phyloP scores from a whole-genome alignment of 1,140 invertebrate genomes.

The Drosophila subobscura region DNA sequence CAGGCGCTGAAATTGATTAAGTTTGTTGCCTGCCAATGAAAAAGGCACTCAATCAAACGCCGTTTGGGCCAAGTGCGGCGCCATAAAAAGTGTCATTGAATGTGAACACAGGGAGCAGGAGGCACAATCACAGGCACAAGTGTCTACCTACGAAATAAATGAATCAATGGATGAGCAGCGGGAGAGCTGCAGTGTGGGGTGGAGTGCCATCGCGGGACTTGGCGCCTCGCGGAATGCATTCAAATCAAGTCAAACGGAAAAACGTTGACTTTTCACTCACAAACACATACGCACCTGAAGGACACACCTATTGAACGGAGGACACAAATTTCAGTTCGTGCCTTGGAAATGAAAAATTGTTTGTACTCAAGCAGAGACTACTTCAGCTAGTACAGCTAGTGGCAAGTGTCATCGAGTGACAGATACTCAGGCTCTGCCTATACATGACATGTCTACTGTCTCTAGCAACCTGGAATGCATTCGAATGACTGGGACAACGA shows the following conservation, averaged over 20 bases:
- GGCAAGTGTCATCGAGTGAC: constrained; percentile 17
- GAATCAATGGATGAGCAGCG: constrained; percentile 43
- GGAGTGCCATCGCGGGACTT: not conserved
- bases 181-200: not conserved
- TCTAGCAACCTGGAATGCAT: constrained; percentile 19
- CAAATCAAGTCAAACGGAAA: constrained; percentile 74
- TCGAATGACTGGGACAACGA: constrained; percentile 18
- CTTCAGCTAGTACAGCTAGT: not conserved
- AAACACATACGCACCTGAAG: constrained; percentile 16
- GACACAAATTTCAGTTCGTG: constrained; percentile 21
- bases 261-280: constrained; percentile 65
- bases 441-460: constrained; percentile 6
- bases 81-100: constrained; percentile 53
- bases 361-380: not conserved
- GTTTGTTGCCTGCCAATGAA: constrained; percentile 75
- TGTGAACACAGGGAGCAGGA: constrained; percentile 12
- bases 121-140: constrained; percentile 24
- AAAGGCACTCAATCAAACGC: constrained; percentile 74
- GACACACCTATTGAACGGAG: constrained; percentile 29
- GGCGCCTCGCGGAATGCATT: constrained; percentile 40
- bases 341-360: constrained; percentile 24
- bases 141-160: constrained; percentile 53
- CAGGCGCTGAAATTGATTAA: constrained; percentile 77
- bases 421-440: constrained; percentile 27
- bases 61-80: constrained; percentile 13